Evolutionary conservation across 2,888 invertebrate genomes (phyloP).

Genomic region (Acanthopleura granulata): DNA sequence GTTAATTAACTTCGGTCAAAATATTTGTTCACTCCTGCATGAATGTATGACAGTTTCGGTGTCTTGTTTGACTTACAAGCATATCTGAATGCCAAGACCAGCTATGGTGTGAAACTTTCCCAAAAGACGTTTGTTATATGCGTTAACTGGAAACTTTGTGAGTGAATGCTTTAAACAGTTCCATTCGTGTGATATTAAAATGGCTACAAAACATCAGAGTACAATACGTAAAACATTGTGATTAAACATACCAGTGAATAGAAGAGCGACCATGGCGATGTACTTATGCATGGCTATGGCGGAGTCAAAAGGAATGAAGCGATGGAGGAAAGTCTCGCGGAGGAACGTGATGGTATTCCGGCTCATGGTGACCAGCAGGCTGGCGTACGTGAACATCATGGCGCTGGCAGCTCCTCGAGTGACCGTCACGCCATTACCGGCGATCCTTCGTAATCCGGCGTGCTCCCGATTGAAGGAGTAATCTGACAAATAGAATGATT

Average conservation of each 20-base stretch:
- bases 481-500: slow-evolving; percentile 61
- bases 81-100: too few relatives aligned
- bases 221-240: background rate
- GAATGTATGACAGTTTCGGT: too few relatives aligned
- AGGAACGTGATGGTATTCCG: slow-evolving; percentile 75
- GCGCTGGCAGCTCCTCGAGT: slow-evolving; percentile 77
- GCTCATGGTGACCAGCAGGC: slow-evolving; percentile 76
- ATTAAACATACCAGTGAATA: slow-evolving; percentile 72
- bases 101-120: too few relatives aligned
- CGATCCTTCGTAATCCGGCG: slow-evolving; percentile 74
- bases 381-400: slow-evolving; percentile 76
- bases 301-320: slow-evolving; percentile 76
- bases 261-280: slow-evolving; percentile 73
- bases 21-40: too few relatives aligned
- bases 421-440: slow-evolving; percentile 75
- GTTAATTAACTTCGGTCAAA: too few relatives aligned
- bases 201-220: too few relatives aligned
- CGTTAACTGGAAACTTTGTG: background rate
- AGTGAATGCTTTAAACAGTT: too few relatives aligned
- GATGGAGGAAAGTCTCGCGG: slow-evolving; percentile 74
- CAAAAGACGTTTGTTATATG: too few relatives aligned
- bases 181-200: too few relatives aligned
- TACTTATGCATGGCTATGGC: slow-evolving; percentile 75
- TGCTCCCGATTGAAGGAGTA: slow-evolving; percentile 75
- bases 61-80: too few relatives aligned